A percentile compares a stretch with the other conserved stretches of the same genome.
These are phyloP conservation scores for Oscheius sp. DNA, from an alignment of 2,888 invertebrate species.

Conservation along the genomic window DNA sequence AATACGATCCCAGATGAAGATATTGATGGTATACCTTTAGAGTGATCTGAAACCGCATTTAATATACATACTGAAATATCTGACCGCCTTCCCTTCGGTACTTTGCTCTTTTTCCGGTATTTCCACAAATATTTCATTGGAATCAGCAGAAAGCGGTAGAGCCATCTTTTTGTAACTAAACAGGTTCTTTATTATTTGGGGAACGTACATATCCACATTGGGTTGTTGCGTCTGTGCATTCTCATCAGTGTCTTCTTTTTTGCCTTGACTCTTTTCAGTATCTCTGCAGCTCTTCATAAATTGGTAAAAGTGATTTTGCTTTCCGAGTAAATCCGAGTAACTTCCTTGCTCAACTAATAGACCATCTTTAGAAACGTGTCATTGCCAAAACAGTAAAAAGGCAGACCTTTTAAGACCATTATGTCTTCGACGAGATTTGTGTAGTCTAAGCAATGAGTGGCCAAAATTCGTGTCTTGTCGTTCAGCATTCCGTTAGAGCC, in stretches of 20 bases:
- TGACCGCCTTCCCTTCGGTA: too few relatives aligned
- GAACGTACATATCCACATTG: background rate
- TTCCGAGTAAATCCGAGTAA: conserved; percentile 87
- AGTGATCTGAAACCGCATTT: background rate
- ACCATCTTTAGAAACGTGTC: conserved; percentile 78
- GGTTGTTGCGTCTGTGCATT: background rate
- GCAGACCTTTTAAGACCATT: conserved; percentile 82
- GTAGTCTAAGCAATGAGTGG: conserved; percentile 94
- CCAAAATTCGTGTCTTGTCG: conserved; percentile 85
- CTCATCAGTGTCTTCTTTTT: background rate
- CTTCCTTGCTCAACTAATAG: conserved; percentile 88
- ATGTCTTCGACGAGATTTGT: conserved; percentile 90
- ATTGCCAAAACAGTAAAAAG: too few relatives aligned
- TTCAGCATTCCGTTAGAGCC: conserved; percentile 80
- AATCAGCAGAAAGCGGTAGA: too few relatives aligned
- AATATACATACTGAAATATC: too few relatives aligned
- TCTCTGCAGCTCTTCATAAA: conserved; percentile 49
- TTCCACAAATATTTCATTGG: too few relatives aligned
- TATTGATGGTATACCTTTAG: conserved; percentile 86
- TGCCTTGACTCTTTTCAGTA: background rate
- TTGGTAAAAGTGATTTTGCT: conserved; percentile 77
- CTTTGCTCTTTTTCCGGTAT: too few relatives aligned
- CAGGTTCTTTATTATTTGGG: too few relatives aligned
- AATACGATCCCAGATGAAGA: conserved; percentile 85
- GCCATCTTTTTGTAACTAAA: too few relatives aligned